A percentile compares a stretch with the other conserved stretches of the same genome.
phyloP scores from a whole-genome alignment of 2,797 vertebrate genomes.

The Aldrovandia affinis region DNA sequence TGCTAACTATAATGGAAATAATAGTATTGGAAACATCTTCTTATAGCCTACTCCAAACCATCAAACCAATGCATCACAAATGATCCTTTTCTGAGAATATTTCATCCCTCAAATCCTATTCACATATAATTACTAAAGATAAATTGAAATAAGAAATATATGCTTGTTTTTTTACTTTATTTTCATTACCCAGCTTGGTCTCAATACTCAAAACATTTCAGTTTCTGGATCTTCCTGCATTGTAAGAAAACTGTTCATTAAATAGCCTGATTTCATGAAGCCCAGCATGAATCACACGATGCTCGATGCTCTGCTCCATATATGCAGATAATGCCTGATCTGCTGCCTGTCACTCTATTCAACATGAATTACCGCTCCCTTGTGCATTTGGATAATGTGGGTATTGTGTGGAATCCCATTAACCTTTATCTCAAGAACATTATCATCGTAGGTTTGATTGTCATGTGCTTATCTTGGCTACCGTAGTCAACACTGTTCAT shows the following conservation, averaged over 20 bases:
- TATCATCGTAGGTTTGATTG: not conserved
- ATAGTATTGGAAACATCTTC: not conserved
- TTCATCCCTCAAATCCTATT: not conserved
- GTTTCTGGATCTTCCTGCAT: not conserved
- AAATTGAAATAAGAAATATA: not conserved
- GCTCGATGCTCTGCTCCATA: not conserved
- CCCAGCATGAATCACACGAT: not conserved
- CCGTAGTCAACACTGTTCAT: not conserved
- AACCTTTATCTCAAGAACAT: not conserved
- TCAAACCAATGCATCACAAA: not conserved
- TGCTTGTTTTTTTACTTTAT: not conserved
- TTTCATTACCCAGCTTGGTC: not conserved
- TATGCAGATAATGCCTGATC: not conserved
- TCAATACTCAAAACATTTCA: not conserved
- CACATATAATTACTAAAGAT: not conserved
- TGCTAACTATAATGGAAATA: too few species aligned
- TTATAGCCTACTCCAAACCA: not conserved
- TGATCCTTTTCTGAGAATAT: not conserved
- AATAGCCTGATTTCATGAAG: not conserved
- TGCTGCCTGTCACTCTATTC: not conserved
- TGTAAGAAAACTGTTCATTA: not conserved
- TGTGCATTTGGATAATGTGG: not conserved
- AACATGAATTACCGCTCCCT: not conserved
- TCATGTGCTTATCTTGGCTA: constrained; percentile 12
- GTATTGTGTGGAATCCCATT: not conserved